These are phyloP conservation scores for Notothenia coriiceps DNA, from an alignment of 2,113 vertebrate genomes.

Conservation along the genomic window DNA sequence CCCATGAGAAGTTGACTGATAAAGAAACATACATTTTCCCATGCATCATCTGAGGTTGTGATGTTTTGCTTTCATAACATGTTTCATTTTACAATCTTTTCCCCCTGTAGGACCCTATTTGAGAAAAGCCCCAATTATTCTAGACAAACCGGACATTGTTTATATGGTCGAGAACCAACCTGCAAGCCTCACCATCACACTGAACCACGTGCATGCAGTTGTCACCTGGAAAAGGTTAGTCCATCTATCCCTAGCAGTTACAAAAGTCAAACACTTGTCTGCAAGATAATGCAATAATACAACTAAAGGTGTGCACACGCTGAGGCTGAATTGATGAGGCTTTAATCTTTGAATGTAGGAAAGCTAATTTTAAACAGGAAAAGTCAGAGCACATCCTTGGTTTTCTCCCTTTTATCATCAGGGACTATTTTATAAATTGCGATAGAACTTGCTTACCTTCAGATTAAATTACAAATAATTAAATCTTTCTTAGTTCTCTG, in stretches of 20 bases:
- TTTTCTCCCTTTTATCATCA: background rate
- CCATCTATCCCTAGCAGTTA: background rate
- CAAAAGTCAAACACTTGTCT: background rate
- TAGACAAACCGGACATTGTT: constrained; percentile 91
- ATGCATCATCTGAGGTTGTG: no score
- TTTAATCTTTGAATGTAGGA: background rate
- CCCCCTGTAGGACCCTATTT: constrained; percentile 86
- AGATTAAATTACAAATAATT: no score
- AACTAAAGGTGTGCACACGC: background rate
- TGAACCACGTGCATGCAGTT: constrained; percentile 93
- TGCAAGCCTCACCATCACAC: constrained; percentile 86
- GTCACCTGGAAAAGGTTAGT: constrained; percentile 92
- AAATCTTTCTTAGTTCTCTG: background rate
- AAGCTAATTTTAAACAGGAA: background rate
- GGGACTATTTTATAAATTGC: background rate
- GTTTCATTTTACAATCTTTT: background rate
- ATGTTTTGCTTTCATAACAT: no score
- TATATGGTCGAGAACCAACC: constrained; percentile 92
- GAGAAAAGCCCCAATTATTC: constrained; percentile 87
- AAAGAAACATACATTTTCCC: no score
- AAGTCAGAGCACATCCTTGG: background rate
- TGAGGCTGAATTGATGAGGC: background rate
- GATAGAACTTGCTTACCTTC: background rate
- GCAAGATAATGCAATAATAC: background rate
- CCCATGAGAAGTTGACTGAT: background rate